Evolutionary conservation across 2,113 vertebrate genomes (phyloP), one percentile per base, ranked within the genome.

Genomic region (Bostrychus sinensis): DNA sequence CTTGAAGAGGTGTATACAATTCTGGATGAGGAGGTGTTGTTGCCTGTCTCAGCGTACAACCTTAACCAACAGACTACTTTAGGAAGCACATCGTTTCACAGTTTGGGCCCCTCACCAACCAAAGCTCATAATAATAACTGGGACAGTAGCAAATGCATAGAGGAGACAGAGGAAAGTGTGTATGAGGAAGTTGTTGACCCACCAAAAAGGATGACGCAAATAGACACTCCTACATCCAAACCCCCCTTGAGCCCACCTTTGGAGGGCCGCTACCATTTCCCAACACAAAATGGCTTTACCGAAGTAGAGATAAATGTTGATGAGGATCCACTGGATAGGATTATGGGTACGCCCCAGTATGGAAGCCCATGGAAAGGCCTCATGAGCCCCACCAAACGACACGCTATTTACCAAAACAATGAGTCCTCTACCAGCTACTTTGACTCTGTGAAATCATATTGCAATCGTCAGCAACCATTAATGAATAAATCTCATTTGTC

Each of bases 221-320:
- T 19, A 4, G 75, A 62, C 32, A 77, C 61, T 83, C 77, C 66
- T 56, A 42, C 19, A 7, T 57, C 75, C 0, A 60, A 69, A 56
- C 65, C 61, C 10, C 65, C 68, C 37, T 62, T 16, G 2, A 25
- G n/a, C 26, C 28, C 81, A 28, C 81, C 78, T 16, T 62, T 75
- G 26, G 85, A 85, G 11, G 34, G 86, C 30, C 68, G 72, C n/a
- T 88, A 83, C 22, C 72, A 75, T 2, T 13, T 92, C 20, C 84
- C 88, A 1, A 83, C 74, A 56, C 82, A 84, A 43, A 94, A 93
- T 68, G 91, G 90, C 51, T 92, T 94, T 23, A 80, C 90, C 67
- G 95, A 96, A 75, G 54, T 95, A 0, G 94, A 93, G 69, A 62
- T 92, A 2, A 92, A 90, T 64, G 92, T 92, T 1, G 92, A 93